phyloP scores from a whole-genome alignment of 1,140 invertebrate genomes.

The Pseudoatta argentina region DNA sequence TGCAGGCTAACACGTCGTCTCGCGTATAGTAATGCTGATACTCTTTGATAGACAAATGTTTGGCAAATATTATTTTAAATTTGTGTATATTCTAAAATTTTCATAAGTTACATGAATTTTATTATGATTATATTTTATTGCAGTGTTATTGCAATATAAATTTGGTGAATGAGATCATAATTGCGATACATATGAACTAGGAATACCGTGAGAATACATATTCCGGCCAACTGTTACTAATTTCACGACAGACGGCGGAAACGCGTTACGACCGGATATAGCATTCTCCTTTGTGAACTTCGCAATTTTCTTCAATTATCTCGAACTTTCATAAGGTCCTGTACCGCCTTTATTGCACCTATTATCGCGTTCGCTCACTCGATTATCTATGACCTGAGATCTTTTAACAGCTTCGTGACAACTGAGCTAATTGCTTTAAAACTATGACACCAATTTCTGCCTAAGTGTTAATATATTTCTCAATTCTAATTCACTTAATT shows the following conservation, averaged over 20 bases:
- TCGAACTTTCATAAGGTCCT: constrained; percentile 21
- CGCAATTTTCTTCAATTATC: constrained; percentile 35
- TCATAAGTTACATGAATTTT: background rate
- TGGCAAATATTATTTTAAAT: background rate
- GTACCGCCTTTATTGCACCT: constrained; percentile 13
- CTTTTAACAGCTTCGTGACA: constrained; percentile 43
- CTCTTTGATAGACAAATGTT: constrained; percentile 35
- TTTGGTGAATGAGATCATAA: background rate
- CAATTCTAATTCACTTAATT: background rate
- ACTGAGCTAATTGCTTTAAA: constrained; percentile 37
- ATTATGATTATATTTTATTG: background rate
- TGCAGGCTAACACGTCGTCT: constrained; percentile 52
- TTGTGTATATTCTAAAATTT: background rate
- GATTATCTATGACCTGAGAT: constrained; percentile 36
- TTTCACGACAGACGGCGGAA: background rate
- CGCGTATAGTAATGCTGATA: background rate
- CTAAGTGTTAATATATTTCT: constrained; percentile 30
- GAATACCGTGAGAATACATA: background rate
- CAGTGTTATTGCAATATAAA: background rate
- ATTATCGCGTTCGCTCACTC: constrained; percentile 32
- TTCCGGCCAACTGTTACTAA: constrained; percentile 7
- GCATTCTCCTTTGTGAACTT: constrained; percentile 12
- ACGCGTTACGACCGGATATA: background rate
- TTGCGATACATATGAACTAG: background rate
- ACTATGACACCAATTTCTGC: constrained; percentile 23